Conservation (phyloP, 2,113 vertebrate species). For the Cephalopholis sonnerati region DNA sequence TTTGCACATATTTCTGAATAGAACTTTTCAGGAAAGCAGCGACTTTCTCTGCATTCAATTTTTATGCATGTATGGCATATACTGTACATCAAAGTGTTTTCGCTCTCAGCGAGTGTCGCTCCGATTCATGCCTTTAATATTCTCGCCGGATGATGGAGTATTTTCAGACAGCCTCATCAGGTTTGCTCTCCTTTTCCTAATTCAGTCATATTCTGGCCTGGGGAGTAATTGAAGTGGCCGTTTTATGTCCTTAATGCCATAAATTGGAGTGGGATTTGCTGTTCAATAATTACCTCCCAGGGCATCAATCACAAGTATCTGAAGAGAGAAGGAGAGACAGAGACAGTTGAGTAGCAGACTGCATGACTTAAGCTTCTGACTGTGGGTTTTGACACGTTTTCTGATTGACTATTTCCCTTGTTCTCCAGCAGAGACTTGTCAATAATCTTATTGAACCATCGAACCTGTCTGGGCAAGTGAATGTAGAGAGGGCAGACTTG, state of each 20-base stretch:
- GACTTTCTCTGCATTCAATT: neutral
- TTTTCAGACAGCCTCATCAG: slow-evolving; percentile 45
- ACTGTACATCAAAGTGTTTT: neutral
- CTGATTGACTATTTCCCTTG: slow-evolving; percentile 29
- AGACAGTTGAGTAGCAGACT: neutral
- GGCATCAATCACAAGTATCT: slow-evolving; percentile 51
- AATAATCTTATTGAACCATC: slow-evolving; percentile 29
- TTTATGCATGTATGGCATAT: neutral
- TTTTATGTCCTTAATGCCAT: slow-evolving; percentile 61
- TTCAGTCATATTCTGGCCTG: slow-evolving; percentile 38
- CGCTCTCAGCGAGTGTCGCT: neutral
- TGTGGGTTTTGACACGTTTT: slow-evolving; percentile 31
- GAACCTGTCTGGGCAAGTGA: slow-evolving; percentile 34
- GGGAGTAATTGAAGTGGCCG: slow-evolving; percentile 55
- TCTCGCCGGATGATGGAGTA: slow-evolving; percentile 9
- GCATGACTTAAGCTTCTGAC: slow-evolving; percentile 8
- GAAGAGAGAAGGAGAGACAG: neutral
- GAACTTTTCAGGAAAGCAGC: slow-evolving; percentile 20
- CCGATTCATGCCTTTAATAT: slow-evolving; percentile 56
- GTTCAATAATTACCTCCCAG: slow-evolving; percentile 59
- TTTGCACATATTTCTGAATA: neutral
- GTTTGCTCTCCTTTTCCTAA: slow-evolving; percentile 48
- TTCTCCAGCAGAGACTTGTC: slow-evolving; percentile 48
- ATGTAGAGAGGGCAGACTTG: slow-evolving; percentile 15
- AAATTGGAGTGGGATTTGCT: slow-evolving; percentile 65